These are phyloP conservation scores for Drosophila navojoa DNA, from an alignment of 1,140 invertebrate genomes.

Conservation along the genomic window DNA sequence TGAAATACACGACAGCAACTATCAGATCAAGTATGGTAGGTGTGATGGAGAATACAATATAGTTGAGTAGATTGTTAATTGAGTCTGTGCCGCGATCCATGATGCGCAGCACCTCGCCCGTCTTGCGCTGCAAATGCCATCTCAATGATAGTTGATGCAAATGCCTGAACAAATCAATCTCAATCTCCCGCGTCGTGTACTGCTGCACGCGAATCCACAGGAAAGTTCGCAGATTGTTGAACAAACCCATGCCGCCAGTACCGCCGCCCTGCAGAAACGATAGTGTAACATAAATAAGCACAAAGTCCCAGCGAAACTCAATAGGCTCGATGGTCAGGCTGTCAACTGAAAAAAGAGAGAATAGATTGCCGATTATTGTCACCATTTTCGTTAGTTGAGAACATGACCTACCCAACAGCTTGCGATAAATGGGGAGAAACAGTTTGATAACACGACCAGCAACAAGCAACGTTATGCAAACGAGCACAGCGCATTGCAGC, in stretches of 20 bases:
- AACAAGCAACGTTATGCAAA: constrained; percentile 92
- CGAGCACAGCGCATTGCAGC: constrained; percentile 92
- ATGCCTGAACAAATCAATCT: constrained; percentile 93
- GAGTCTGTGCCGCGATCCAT: constrained; percentile 98
- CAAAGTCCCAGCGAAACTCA: constrained; percentile 93
- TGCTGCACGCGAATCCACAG: constrained; percentile 98
- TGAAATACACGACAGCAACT: constrained; percentile 96
- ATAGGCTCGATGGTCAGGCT: constrained; percentile 87
- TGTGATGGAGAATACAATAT: constrained; percentile 93
- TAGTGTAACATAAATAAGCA: constrained; percentile 93
- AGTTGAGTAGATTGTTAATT: constrained; percentile 96
- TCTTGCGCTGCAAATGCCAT: constrained; percentile 97
- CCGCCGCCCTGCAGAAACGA: constrained; percentile 97
- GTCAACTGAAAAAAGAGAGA: constrained; percentile 87
- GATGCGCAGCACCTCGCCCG: constrained; percentile 96
- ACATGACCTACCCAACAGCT: constrained; percentile 89
- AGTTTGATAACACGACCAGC: constrained; percentile 95
- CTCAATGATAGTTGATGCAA: constrained; percentile 93
- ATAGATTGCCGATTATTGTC: constrained; percentile 37
- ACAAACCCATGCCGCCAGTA: constrained; percentile 94
- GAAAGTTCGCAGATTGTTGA: constrained; percentile 95
- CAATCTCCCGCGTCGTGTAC: constrained; percentile 95
- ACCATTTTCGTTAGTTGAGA: constrained; percentile 7
- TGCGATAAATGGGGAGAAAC: constrained; percentile 96
- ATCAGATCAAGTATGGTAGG: constrained; percentile 97